A percentile compares a stretch with the other conserved stretches of the same genome.
These are phyloP conservation scores for Cotesia congregata DNA, from an alignment of 2,888 invertebrate species.

Conservation along the genomic window DNA sequence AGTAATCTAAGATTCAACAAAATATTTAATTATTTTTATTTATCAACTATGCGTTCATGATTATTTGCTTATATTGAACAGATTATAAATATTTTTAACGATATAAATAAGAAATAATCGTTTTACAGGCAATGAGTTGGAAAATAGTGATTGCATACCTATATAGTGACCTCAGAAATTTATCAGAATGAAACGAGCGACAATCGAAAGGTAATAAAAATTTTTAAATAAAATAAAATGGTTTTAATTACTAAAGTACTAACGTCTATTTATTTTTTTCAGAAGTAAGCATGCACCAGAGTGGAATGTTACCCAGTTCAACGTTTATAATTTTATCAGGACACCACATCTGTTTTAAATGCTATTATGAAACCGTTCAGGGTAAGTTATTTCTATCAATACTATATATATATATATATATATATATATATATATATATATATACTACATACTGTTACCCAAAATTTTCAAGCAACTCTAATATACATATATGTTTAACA, in stretches of 20 bases:
- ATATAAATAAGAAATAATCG: no score
- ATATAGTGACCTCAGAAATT: no score
- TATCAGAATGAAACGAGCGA: neutral
- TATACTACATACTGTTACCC: neutral
- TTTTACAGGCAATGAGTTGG: no score
- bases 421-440: neutral
- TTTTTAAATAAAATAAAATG: neutral
- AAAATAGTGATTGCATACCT: no score
- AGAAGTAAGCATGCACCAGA: neutral
- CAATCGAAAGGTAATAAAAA: neutral
- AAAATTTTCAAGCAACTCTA: slow-evolving; percentile 11
- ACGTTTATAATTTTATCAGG: slow-evolving; percentile 1
- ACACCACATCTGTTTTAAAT: slow-evolving; percentile 6
- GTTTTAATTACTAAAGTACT: neutral
- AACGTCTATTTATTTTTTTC: neutral
- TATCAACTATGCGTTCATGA: no score
- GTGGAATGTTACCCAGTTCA: slow-evolving; percentile 8
- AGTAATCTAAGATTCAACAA: no score
- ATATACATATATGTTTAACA: neutral
- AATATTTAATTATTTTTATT: no score
- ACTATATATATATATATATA: neutral
- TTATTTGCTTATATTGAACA: no score
- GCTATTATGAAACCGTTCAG: neutral
- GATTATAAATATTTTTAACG: no score
- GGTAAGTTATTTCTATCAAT: slow-evolving; percentile 6